Evolutionary conservation across 2,888 invertebrate genomes (phyloP).

Genomic region (Melieria crassipennis): DNA sequence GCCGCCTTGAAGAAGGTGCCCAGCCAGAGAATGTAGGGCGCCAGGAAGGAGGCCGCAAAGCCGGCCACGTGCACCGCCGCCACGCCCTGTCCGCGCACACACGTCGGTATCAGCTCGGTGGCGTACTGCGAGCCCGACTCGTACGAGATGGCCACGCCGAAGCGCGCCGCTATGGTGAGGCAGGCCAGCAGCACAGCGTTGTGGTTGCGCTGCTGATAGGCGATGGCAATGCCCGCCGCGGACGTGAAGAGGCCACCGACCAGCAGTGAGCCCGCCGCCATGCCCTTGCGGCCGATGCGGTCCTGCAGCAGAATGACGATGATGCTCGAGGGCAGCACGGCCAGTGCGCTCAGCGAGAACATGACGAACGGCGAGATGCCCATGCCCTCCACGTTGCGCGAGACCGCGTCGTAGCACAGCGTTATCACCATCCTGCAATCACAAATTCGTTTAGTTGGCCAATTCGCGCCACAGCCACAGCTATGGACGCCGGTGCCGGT

Average conservation of each 20-base stretch:
- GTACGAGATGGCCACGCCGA: slow-evolving; percentile 72
- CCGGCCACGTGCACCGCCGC: slow-evolving; percentile 72
- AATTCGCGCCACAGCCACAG: neutral
- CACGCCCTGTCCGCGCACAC: slow-evolving; percentile 73
- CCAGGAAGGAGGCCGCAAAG: slow-evolving; percentile 71
- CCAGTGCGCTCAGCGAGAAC: slow-evolving; percentile 69
- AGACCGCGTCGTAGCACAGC: slow-evolving; percentile 71
- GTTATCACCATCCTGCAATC: slow-evolving; percentile 70
- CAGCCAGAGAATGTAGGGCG: slow-evolving; percentile 69
- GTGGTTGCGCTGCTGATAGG: slow-evolving; percentile 63
- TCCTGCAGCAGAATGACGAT: slow-evolving; percentile 62
- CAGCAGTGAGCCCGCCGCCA: slow-evolving; percentile 69
- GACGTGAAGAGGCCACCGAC: slow-evolving; percentile 69
- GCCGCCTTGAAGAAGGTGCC: slow-evolving; percentile 67
- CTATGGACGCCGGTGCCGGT: neutral
- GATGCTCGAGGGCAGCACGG: slow-evolving; percentile 69
- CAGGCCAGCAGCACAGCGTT: slow-evolving; percentile 66
- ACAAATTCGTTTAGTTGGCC: neutral
- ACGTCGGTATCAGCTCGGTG: slow-evolving; percentile 73
- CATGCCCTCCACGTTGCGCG: slow-evolving; percentile 70
- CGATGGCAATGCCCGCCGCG: slow-evolving; percentile 67
- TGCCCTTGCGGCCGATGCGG: slow-evolving; percentile 68
- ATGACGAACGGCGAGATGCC: slow-evolving; percentile 70
- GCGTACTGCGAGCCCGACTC: slow-evolving; percentile 75
- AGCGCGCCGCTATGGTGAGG: slow-evolving; percentile 69